Evolutionary conservation across 2,797 vertebrate genomes (phyloP), one percentile per base, ranked within the genome.

Genomic region (Benthosema pterotum): DNA sequence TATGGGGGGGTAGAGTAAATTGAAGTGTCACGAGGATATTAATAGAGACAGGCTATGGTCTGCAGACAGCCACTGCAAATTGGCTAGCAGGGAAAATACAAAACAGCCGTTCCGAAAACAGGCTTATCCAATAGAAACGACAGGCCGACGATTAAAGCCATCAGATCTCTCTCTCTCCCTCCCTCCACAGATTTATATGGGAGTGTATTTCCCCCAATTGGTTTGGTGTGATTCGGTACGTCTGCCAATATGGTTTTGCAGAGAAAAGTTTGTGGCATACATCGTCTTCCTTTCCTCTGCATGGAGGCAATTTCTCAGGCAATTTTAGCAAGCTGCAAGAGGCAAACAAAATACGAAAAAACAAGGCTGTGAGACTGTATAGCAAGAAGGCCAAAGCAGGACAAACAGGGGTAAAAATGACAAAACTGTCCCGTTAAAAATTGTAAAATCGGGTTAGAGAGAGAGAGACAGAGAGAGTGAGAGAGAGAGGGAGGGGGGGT

Each of bases 11-110:
- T 18, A 51, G 49, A 61, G 57, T 25, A 77, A 78, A 82, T 63
- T 69, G 62, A 81, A 77, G 70, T 83, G 79, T 85, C 79, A 83
- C 77, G 73, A 77, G 69, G 74, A 79, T 83, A 85, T 85, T 83
- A 83, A 84, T 80, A 86, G 79, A 76, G 74, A 80, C 67, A 71
- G 68, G 62, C 74, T 69, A 56, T 63, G 60, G 70, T 58, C 28
- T 52, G 60, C 71, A 62, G 69, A 79, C 66, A 65, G 64, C 72
- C 56, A 56, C 8, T 25, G 69, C 43, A 77, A 85, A 84, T 77
- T 84, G 76, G 64, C 55, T 69, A 49, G 59, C 65, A 66, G 72
- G 19, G 61, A 72, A 79, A 75, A 80, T 61, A 66, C 43, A 76
- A 76, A 64, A 16, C 66, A 71, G 60, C 25, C 51, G 28, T 52